Percentiles rank a stretch among this genome's conserved stretches.
These are phyloP conservation scores for Pseudomyrmex dendroicus DNA, from an alignment of 1,140 invertebrate genomes.

Conservation along the genomic window DNA sequence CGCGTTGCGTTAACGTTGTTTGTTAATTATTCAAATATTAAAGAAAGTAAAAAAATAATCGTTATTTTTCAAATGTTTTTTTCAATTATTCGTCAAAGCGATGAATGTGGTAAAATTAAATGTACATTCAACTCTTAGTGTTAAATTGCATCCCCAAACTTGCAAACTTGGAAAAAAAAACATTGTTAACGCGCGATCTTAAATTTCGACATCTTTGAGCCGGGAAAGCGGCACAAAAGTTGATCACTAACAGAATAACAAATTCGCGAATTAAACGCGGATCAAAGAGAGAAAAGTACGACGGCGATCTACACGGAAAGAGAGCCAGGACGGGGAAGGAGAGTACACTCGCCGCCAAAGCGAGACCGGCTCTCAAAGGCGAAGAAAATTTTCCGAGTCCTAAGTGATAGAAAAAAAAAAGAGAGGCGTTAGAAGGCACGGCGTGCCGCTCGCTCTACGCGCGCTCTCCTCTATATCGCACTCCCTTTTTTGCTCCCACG, in stretches of 20 bases:
- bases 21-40: no score
- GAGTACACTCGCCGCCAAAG: conserved; percentile 41
- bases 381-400: conserved; percentile 70
- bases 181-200: no score
- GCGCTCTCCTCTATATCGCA: not conserved
- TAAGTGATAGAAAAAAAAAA: conserved; percentile 71
- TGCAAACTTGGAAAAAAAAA: no score
- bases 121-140: no score
- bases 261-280: conserved; percentile 79
- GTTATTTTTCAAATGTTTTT: no score
- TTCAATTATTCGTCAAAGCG: no score
- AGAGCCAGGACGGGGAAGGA: not conserved
- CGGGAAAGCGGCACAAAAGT: conserved; percentile 59
- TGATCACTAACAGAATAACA: conserved; percentile 78
- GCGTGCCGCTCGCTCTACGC: conserved; percentile 21
- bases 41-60: no score
- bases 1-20: no score
- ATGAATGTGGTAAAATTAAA: no score
- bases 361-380: conserved; percentile 59
- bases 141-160: not conserved
- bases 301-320: conserved; percentile 64
- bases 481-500: conserved; percentile 4
- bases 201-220: conserved; percentile 13
- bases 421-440: conserved; percentile 50
- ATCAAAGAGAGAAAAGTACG: conserved; percentile 76